Evolutionary conservation across 2,888 invertebrate species (phyloP).

Genomic region (Lamproptera curius): DNA sequence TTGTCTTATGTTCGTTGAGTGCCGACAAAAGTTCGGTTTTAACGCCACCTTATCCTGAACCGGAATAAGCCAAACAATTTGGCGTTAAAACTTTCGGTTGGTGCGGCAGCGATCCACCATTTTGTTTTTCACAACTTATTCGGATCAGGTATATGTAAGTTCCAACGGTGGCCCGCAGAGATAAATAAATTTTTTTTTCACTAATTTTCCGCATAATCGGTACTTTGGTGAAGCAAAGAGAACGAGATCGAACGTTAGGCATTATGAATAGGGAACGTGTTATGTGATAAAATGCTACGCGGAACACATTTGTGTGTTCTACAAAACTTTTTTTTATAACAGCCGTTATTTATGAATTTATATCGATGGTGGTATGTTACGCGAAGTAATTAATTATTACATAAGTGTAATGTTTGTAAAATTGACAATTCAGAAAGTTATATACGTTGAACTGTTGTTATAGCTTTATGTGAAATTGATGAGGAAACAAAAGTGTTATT

Average conservation of each 20-base stretch:
- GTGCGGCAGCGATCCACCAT: too few species aligned
- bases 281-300: slow-evolving; percentile 57
- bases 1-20: too few species aligned
- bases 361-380: slow-evolving; percentile 33
- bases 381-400: slow-evolving; percentile 37
- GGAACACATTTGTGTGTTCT: too few species aligned
- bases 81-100: too few species aligned
- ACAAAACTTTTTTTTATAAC: slow-evolving; percentile 51
- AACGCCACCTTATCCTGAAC: too few species aligned
- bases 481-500: slow-evolving; percentile 75
- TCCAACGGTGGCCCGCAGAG: too few species aligned
- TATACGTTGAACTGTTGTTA: slow-evolving; percentile 71
- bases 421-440: slow-evolving; percentile 52
- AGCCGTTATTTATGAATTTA: slow-evolving; percentile 41
- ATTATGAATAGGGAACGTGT: slow-evolving; percentile 48
- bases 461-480: slow-evolving; percentile 74
- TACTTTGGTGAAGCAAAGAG: neutral
- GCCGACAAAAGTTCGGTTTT: too few species aligned
- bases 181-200: neutral
- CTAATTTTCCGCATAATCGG: neutral
- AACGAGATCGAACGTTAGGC: slow-evolving; percentile 30
- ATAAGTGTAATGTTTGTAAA: slow-evolving; percentile 34
- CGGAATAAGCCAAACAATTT: too few species aligned
- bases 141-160: too few species aligned
- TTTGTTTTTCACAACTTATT: too few species aligned